Evolutionary conservation across 2,797 vertebrate species (phyloP).

Genomic region (Pseudochirops corinnae): DNA sequence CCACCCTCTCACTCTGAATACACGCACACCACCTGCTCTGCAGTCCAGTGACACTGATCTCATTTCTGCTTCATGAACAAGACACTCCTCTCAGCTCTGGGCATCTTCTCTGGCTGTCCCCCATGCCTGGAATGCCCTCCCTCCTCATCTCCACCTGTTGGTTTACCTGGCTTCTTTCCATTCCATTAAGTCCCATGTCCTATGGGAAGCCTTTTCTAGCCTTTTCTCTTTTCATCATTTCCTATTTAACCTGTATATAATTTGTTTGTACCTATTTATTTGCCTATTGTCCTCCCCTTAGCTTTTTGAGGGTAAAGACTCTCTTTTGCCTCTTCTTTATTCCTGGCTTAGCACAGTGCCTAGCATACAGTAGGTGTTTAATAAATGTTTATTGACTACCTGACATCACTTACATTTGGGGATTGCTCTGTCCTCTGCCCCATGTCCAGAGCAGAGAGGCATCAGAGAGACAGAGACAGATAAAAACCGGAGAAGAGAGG

Average conservation of each 20-base stretch:
- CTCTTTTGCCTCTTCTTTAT: too few species aligned
- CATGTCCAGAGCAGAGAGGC: background rate
- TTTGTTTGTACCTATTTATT: too few species aligned
- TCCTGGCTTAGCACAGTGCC: too few species aligned
- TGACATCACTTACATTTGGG: background rate
- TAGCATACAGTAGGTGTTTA: background rate
- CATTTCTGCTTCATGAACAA: background rate
- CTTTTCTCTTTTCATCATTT: too few species aligned
- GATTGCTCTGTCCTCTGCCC: background rate
- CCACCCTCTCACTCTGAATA: rapidly evolving
- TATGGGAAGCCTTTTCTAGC: background rate
- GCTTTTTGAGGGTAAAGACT: too few species aligned
- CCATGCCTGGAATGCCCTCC: background rate
- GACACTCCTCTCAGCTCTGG: background rate
- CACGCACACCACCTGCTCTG: too few species aligned
- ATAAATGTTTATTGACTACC: background rate
- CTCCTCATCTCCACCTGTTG: background rate
- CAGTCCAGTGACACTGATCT: background rate
- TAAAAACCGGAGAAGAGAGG: too few species aligned
- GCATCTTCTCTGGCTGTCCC: background rate
- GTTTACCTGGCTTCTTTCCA: background rate
- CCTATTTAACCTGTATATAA: too few species aligned
- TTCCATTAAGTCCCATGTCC: background rate
- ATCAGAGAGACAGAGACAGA: too few species aligned
- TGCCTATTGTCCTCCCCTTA: too few species aligned